These are phyloP conservation scores for Strigamia transsilvanica DNA, from an alignment of 2,888 invertebrate genomes.

Conservation along the genomic window DNA sequence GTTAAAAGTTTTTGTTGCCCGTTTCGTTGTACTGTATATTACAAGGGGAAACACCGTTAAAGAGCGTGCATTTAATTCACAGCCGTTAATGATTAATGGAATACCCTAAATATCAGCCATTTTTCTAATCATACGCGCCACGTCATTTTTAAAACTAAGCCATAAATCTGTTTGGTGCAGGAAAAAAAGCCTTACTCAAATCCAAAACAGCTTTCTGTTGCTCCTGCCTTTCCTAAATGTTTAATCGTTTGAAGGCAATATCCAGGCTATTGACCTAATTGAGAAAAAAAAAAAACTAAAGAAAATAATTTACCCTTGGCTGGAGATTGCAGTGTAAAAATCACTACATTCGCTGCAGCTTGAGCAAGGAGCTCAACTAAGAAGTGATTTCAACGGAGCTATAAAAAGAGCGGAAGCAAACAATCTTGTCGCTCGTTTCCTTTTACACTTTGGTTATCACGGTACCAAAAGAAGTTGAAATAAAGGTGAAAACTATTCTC, in stretches of 20 bases:
- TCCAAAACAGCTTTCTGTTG: conserved; percentile 16
- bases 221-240: conserved; percentile 32
- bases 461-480: conserved; percentile 10
- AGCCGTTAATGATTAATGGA: conserved; percentile 20
- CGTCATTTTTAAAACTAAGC: conserved; percentile 28
- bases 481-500: conserved; percentile 46
- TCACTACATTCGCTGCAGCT: conserved; percentile 29
- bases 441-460: conserved; percentile 32
- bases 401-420: conserved; percentile 49
- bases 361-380: conserved; percentile 45
- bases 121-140: conserved; percentile 6
- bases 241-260: conserved; percentile 49
- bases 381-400: conserved; percentile 42
- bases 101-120: neutral
- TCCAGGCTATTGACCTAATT: conserved; percentile 48
- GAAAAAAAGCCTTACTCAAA: neutral
- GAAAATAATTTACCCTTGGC: conserved; percentile 49
- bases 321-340: conserved; percentile 45
- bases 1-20: too few relatives aligned
- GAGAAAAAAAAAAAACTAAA: conserved; percentile 31
- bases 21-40: too few relatives aligned
- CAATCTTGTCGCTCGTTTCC: conserved; percentile 49
- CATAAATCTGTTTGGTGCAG: conserved; percentile 12
- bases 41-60: neutral
- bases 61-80: conserved; percentile 21